Percentiles rank a stretch among this genome's conserved stretches.
Evolutionary conservation across 1,140 invertebrate genomes (phyloP).

Genomic region (Zaprionus capensis): DNA sequence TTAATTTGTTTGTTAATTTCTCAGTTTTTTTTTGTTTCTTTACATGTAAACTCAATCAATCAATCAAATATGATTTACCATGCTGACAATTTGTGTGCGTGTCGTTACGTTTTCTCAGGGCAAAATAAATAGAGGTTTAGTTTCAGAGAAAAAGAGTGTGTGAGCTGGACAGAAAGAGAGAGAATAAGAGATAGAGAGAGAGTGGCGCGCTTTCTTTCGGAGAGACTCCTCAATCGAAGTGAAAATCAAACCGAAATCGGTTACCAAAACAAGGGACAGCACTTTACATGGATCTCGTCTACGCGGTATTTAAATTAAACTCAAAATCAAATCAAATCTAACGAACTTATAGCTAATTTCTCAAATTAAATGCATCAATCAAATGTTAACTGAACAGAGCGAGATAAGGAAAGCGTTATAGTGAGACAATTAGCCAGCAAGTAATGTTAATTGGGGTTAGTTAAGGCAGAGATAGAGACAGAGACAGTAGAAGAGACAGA

Average conservation of each 20-base stretch:
- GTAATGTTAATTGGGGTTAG: background rate
- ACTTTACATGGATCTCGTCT: background rate
- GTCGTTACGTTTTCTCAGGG: conserved; percentile 15
- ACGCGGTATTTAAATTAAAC: background rate
- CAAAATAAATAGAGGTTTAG: conserved; percentile 23
- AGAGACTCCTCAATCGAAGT: background rate
- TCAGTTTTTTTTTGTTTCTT: conserved; percentile 1
- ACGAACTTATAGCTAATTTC: conserved; percentile 6
- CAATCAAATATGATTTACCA: conserved; percentile 57
- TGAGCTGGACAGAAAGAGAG: conserved; percentile 12
- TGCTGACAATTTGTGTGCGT: conserved; percentile 49
- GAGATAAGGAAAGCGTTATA: conserved; percentile 12
- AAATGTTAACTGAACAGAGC: background rate
- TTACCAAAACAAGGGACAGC: conserved; percentile 11
- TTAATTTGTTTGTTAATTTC: background rate
- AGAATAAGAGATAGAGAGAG: conserved; percentile 13
- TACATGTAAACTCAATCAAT: conserved; percentile 27
- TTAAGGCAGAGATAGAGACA: background rate
- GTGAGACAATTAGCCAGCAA: background rate
- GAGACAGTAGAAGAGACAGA: background rate
- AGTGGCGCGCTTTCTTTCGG: conserved; percentile 2
- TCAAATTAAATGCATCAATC: conserved; percentile 21
- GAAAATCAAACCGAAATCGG: conserved; percentile 8
- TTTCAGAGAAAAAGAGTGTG: conserved; percentile 7
- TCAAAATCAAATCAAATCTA: conserved; percentile 7